A percentile compares a stretch with the other conserved stretches of the same genome.
phyloP scores from a whole-genome alignment of 2,797 vertebrate genomes.

The Mycteria americana region DNA sequence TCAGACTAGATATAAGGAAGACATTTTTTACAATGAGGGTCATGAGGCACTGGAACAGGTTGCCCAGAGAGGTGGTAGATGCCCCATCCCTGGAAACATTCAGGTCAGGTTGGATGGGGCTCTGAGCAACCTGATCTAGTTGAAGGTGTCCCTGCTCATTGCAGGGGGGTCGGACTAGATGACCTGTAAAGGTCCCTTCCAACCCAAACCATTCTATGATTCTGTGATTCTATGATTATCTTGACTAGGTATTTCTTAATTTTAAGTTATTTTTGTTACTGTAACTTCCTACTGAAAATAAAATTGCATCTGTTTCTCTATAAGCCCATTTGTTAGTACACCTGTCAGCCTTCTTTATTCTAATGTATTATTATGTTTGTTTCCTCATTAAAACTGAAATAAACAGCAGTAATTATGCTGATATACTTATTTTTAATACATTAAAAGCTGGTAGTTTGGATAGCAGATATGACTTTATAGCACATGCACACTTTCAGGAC shows the following conservation, averaged over 20 bases:
- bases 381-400: slow-evolving; percentile 12
- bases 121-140: neutral
- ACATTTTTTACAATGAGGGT: neutral
- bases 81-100: neutral
- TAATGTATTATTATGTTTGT: neutral
- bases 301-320: neutral
- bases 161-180: neutral
- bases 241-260: neutral
- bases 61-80: neutral
- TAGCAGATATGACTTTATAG: neutral
- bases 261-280: neutral
- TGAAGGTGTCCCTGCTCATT: no score
- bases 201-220: neutral
- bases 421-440: neutral
- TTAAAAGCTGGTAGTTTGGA: neutral
- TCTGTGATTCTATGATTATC: neutral
- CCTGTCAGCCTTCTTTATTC: neutral
- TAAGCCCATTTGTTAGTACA: neutral
- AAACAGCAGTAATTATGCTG: neutral
- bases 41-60: neutral
- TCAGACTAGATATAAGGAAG: neutral
- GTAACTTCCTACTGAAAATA: neutral
- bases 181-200: neutral
- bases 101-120: neutral
- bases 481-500: neutral